Evolutionary conservation across 2,113 vertebrate species (phyloP), one percentile per base, ranked within the genome.

Genomic region (Pheucticus melanocephalus): DNA sequence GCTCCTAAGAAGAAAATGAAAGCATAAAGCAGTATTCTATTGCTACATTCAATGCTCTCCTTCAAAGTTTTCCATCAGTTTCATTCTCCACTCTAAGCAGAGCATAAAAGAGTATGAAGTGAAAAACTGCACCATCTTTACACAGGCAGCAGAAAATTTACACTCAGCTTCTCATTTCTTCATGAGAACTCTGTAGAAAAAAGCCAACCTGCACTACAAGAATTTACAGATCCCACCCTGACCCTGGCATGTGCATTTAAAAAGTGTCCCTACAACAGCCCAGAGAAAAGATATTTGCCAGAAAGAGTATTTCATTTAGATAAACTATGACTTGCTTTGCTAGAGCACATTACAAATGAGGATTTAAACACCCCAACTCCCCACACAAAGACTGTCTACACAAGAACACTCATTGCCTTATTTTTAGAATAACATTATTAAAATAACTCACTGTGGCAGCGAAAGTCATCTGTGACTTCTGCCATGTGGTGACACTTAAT

Each of bases 171-270:
- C 60, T 51, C 13, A 1, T 48, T 78, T 51, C 80, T 64, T 12
- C 2, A 2, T 1, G 2, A 84, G 39, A 72, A 14, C 28, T 37
- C 53, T 28, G 6, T 0, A 75, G 64, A 51, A 83, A 51, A 83
- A 78, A 83, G 21, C 24, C 68, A 64, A 2, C 3, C 31, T 72
- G 28, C 21, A 2, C 57, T 37, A 25, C 1, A 19, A 78, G 11
- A 20, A n/a, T 35, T 8, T 66, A 64, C 17, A 75, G 20, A 45
- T 28, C 76, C 71, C 75, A 81, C 11, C 51, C 14, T 47, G 40
- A 48, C 45, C 25, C 22, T 69, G 28, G 35, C 27, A 56, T 0
- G 16, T 0, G 0, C n/a, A 51, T 2, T 42, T 24, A 50, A 63
- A 70, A 82, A 16, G 35, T 6, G 8, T 76, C 57, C 44, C 51